Evolutionary conservation across 2,888 invertebrate species (phyloP), one percentile per base, ranked within the genome.

Genomic region (Drosophila anomelani): DNA sequence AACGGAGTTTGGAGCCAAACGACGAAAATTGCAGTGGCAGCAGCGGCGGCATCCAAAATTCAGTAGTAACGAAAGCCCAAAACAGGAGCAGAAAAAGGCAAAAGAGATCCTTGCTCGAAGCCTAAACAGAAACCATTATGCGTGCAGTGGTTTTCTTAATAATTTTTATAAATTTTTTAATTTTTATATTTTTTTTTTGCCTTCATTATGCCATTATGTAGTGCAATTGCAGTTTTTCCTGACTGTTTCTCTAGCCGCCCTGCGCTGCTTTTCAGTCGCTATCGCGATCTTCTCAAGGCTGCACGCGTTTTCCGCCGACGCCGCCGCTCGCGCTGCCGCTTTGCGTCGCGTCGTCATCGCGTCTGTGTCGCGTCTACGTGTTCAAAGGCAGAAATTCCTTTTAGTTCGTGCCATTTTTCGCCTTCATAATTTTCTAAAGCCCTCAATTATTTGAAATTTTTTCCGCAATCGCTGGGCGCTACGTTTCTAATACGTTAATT

Each of bases 321-420:
- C 32, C 69, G 69, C 51, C 20, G 56, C 44, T 38, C 26, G 67
- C 73, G 72, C 43, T 9, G 43, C 43, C 12, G 43, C 43, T 58
- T 68, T 20, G 67, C 70, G 68, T 58, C 62, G 54, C 69, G 54
- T 69, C 57, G 53, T 32, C 66, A 61, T 62, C 67, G 59, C 69
- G 69, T 75, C 69, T 76, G 68, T 59, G 72, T 62, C 72, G 77
- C 75, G 82, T 77, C 76, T 85, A 85, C 88, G 85, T 85, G 85
- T 87, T 83, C 75, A 81, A 76, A 77, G 73, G 77, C 81, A 75
- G 36, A 77, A 87, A 85, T 85, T 85, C 85, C 88, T 85, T 77
- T 71, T 77, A 71, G 80, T 79, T 86, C 78, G 78, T 86, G 84
- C 75, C 71, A 58, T 79, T 36, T 51, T 53, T 77, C 41, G 32